A percentile compares a stretch with the other conserved stretches of the same genome.
phyloP scores from a whole-genome alignment of 2,113 vertebrate genomes.

The Grammomys dolichurus region DNA sequence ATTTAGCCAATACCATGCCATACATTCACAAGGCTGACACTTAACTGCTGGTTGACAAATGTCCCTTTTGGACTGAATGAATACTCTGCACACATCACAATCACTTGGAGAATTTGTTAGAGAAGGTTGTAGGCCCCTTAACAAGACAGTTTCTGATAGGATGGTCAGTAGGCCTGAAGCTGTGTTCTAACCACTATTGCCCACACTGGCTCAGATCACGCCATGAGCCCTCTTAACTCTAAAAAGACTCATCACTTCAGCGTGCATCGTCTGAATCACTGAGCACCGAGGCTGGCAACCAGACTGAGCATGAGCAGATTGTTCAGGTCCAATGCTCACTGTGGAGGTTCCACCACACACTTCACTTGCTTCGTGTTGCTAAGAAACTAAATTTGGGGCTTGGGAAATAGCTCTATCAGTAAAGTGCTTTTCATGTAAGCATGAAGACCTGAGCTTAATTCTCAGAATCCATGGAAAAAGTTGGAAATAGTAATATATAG shows the following conservation, averaged over 20 bases:
- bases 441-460: not conserved
- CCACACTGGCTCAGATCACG: not conserved
- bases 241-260: rapidly evolving
- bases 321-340: not conserved
- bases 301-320: not conserved
- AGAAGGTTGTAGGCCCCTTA: not conserved
- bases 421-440: not conserved
- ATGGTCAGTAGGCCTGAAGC: not conserved
- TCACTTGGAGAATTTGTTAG: not conserved
- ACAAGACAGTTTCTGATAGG: not conserved
- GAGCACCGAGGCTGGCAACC: not conserved
- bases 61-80: not conserved
- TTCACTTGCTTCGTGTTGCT: not conserved
- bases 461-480: not conserved
- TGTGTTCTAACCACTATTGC: not conserved
- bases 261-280: not conserved
- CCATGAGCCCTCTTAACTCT: not conserved
- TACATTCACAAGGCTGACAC: not conserved
- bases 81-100: not conserved
- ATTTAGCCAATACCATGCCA: not conserved
- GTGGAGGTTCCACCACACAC: not conserved
- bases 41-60: not conserved
- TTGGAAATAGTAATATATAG: not conserved
- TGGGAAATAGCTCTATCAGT: not conserved
- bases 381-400: not conserved